Conservation (phyloP, 2,113 vertebrate species). For the Haliaeetus leucogaster region DNA sequence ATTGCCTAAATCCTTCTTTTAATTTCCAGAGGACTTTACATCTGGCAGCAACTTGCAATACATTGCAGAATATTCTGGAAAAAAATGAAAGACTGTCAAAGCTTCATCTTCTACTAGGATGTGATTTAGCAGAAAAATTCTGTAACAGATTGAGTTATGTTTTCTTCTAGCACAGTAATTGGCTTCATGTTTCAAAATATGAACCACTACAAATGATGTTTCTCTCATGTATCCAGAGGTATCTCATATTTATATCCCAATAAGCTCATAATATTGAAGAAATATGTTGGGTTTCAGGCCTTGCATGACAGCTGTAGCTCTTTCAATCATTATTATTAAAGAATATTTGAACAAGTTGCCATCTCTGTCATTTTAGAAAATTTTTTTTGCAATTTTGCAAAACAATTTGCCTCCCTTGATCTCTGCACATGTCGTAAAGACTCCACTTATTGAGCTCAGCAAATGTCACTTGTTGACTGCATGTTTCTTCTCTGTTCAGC, state of each 20-base stretch:
- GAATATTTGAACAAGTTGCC: background rate
- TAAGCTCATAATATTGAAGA: background rate
- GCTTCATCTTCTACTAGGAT: background rate
- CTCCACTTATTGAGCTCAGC: background rate
- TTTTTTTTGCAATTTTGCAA: background rate
- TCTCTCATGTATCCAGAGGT: conserved; percentile 1
- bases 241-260: background rate
- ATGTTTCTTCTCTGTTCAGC: background rate
- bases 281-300: background rate
- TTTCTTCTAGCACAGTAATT: background rate
- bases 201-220: background rate
- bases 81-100: background rate
- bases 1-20: background rate
- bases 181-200: background rate
- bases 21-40: background rate
- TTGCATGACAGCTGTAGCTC: conserved; percentile 1
- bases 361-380: background rate
- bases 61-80: background rate
- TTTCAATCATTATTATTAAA: background rate
- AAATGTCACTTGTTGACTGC: background rate
- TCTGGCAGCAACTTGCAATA: background rate
- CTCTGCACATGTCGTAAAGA: accelerated
- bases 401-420: background rate
- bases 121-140: background rate
- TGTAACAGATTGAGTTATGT: background rate